Percentiles rank a stretch among this genome's conserved stretches.
These are phyloP conservation scores for Heterodera carotae DNA, from an alignment of 1,140 invertebrate genomes.

Conservation along the genomic window DNA sequence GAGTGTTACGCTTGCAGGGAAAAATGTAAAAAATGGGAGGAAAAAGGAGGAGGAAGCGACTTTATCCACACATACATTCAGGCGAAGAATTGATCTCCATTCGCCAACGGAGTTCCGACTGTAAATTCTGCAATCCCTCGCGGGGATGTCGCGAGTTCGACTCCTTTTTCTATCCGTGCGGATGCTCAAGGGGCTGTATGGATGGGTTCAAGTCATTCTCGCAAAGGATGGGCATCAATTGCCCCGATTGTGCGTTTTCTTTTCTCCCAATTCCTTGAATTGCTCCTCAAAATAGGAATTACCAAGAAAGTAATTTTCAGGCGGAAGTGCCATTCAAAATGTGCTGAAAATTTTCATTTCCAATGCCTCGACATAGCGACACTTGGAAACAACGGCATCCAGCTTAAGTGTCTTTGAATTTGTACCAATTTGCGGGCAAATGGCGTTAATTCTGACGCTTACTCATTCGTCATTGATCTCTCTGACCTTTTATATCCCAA, in stretches of 20 bases:
- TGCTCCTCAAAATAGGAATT: neutral
- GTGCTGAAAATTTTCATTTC: conserved; percentile 6
- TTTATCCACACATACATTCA: neutral
- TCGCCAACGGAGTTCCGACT: neutral
- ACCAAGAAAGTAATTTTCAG: conserved; percentile 1
- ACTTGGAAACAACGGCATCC: too few relatives aligned
- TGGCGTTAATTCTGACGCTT: neutral
- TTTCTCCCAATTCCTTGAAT: neutral
- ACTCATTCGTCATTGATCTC: neutral
- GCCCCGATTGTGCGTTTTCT: neutral
- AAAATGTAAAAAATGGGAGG: conserved; percentile 15
- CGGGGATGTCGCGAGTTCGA: conserved; percentile 4
- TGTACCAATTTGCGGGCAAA: neutral
- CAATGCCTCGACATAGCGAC: neutral
- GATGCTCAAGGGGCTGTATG: conserved; percentile 17
- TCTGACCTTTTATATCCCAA: too few relatives aligned
- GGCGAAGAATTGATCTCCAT: conserved; percentile 16
- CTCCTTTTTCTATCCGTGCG: conserved; percentile 18
- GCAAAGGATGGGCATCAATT: conserved; percentile 17
- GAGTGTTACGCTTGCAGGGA: conserved; percentile 6
- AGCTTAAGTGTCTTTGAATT: too few relatives aligned
- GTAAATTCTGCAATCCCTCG: neutral
- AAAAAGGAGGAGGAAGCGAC: neutral
- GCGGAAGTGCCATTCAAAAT: conserved; percentile 8
- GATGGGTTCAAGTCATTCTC: conserved; percentile 11